A percentile compares a stretch with the other conserved stretches of the same genome.
Conservation (phyloP, 2,797 vertebrate species). For the Clarias platycephalus region DNA sequence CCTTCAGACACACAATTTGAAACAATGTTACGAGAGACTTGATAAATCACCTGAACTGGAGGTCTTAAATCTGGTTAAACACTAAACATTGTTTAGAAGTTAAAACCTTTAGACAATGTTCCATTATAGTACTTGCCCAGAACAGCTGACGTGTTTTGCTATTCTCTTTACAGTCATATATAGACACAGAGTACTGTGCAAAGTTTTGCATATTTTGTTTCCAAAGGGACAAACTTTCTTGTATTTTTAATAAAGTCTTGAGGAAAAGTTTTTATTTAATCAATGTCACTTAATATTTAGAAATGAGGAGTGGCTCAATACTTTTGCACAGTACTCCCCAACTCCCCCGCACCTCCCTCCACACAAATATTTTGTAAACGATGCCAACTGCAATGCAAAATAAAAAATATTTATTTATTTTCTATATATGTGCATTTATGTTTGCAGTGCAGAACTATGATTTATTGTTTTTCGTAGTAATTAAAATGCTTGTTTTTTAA, state of each 20-base stretch:
- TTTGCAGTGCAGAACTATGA: not conserved
- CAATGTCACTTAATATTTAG: no score
- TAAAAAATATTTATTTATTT: conserved; percentile 39
- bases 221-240: no score
- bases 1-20: not conserved
- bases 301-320: no score
- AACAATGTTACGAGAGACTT: not conserved
- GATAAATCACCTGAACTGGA: not conserved
- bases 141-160: conserved; percentile 8
- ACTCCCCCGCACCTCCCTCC: no score
- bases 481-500: not conserved
- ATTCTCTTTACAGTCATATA: conserved; percentile 14
- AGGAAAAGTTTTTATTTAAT: no score
- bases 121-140: not conserved
- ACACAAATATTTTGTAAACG: not conserved
- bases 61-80: not conserved
- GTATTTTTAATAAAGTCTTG: no score
- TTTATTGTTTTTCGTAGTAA: not conserved
- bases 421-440: conserved; percentile 1
- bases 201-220: not conserved
- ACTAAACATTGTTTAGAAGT: not conserved
- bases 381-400: conserved; percentile 1
- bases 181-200: not conserved
- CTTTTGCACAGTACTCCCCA: no score
- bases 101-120: not conserved